phyloP scores from a whole-genome alignment of 2,888 invertebrate species.

The Sympetrum striolatum region DNA sequence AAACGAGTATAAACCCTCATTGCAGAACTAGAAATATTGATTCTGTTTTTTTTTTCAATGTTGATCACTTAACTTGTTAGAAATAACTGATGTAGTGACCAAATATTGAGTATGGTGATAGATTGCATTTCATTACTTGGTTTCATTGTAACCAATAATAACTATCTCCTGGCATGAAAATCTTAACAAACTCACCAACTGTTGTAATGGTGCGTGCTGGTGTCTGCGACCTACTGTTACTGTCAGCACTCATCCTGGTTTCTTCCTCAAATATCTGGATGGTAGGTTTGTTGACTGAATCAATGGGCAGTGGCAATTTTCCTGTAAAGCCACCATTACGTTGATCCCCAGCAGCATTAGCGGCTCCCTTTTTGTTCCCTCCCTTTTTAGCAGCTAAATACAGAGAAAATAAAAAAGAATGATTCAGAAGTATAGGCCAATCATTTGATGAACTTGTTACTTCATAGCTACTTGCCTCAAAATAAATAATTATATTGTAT shows the following conservation, averaged over 20 bases:
- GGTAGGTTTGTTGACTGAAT: constrained; percentile 47
- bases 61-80: no score
- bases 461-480: no score
- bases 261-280: constrained; percentile 64
- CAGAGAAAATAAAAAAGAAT: no score
- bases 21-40: no score
- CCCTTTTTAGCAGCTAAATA: background rate
- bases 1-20: no score
- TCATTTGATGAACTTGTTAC: background rate
- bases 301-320: constrained; percentile 17
- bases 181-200: background rate
- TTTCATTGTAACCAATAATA: no score
- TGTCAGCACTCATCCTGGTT: constrained; percentile 62
- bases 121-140: no score
- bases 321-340: constrained; percentile 10
- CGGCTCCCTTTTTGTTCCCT: background rate
- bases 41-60: no score
- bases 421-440: background rate
- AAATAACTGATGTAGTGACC: no score
- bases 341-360: background rate
- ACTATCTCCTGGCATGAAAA: background rate
- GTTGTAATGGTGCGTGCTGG: constrained; percentile 52
- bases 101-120: no score
- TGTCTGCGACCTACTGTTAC: constrained; percentile 53
- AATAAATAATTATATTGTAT: no score